Conservation (phyloP, 2,888 invertebrate species). For the Coronaproctus castanopsis region DNA sequence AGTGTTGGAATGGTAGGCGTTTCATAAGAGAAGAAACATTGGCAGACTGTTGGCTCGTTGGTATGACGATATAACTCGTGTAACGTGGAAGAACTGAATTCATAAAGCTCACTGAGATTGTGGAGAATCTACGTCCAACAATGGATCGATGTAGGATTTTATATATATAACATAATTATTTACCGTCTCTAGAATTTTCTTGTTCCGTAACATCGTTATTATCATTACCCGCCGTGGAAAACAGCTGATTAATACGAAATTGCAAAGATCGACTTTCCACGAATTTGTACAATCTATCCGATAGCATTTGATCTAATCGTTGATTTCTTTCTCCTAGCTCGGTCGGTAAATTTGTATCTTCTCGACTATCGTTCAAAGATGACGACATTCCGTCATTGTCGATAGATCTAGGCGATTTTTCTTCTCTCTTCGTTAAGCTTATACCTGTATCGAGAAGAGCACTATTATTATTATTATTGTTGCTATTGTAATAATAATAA, state of each 20-base stretch:
- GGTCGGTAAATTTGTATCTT: slow-evolving; percentile 10
- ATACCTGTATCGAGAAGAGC: slow-evolving; percentile 25
- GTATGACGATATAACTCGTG: too few relatives aligned
- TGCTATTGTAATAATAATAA: background rate
- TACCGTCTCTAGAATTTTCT: slow-evolving; percentile 4
- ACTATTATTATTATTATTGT: too few relatives aligned
- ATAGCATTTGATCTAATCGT: slow-evolving; percentile 21
- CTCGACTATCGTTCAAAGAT: background rate
- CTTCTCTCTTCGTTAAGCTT: slow-evolving; percentile 31
- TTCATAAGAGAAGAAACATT: too few relatives aligned
- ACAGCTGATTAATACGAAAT: slow-evolving; percentile 50
- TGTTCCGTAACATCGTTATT: slow-evolving; percentile 49
- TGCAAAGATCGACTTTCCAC: slow-evolving; percentile 29
- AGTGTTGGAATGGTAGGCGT: too few relatives aligned
- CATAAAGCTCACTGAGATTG: too few relatives aligned
- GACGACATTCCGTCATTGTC: background rate
- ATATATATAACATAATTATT: too few relatives aligned
- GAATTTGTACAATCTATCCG: slow-evolving; percentile 21
- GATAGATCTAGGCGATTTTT: slow-evolving; percentile 13
- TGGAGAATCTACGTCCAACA: too few relatives aligned
- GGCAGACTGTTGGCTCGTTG: too few relatives aligned
- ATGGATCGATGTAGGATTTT: too few relatives aligned
- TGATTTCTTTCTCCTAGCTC: slow-evolving; percentile 16
- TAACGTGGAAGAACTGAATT: too few relatives aligned
- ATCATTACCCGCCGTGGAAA: slow-evolving; percentile 36